Evolutionary conservation across 2,888 invertebrate species (phyloP), one percentile per base, ranked within the genome.

Genomic region (Protophormia terraenovae): DNA sequence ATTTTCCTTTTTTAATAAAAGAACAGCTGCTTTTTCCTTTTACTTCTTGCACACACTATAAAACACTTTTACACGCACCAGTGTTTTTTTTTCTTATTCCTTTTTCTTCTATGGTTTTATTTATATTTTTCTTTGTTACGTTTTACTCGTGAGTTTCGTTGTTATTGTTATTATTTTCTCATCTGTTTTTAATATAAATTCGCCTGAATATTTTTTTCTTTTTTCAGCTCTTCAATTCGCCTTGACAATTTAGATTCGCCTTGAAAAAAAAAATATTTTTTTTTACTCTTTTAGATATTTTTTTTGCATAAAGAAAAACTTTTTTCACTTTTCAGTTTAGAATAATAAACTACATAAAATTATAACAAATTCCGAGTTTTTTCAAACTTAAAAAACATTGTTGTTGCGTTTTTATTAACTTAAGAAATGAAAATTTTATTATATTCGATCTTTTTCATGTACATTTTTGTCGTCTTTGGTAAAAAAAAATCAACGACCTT

Each of bases 81-180:
- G 35, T 75, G 77, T 76, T 79, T 81, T 76, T 79, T 81, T 66
- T 67, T 69, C 60, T 78, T 69, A 69, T 83, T 80, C 64, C 77
- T 29, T 67, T 72, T 45, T 19, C 71, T 47, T 66, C 53, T 45
- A 41, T 71, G 78, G 27, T 82, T 82, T 77, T 83, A 83, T 83
- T 83, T 83, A 83, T 72, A 83, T 77, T 83, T 83, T 83, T 64
- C 82, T 69, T 69, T 32, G 41, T 55, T 78, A 27, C 45, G 67
- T 75, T 79, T 73, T 79, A 67, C 10, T 67, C 24, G 2, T 62
- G 32, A 67, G 24, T 55, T 83, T 83, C 82, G 79, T 84, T 84
- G 83, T 84, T 84, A 79, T 84, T 84, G 80, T 84, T 83, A 79
- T 83, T 84, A 79, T 84, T 81, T 84, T 81, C 76, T 81, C 81